A percentile compares a stretch with the other conserved stretches of the same genome.
Evolutionary conservation across 2,888 invertebrate species (phyloP).

Genomic region (Holacanthella duospinosa): DNA sequence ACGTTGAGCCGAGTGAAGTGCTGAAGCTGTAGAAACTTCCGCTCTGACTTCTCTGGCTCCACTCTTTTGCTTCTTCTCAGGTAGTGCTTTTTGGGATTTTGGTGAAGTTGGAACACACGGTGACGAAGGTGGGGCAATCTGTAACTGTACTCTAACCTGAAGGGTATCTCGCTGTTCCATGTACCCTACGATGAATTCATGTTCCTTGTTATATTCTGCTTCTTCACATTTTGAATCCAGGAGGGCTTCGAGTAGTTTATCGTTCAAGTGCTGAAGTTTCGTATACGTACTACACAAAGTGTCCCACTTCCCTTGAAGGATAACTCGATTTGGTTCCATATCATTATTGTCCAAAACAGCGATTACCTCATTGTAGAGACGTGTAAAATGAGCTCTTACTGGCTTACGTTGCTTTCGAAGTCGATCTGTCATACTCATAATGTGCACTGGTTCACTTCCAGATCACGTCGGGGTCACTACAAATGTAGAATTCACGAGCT

Average conservation of each 20-base stretch:
- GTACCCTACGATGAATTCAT: background rate
- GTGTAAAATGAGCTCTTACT: background rate
- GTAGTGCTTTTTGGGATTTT: too few relatives aligned
- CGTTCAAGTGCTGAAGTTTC: background rate
- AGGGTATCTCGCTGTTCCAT: background rate
- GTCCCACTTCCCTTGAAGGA: background rate
- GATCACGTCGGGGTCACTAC: background rate
- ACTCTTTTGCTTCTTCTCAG: too few relatives aligned
- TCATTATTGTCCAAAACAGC: background rate
- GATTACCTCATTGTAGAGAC: background rate
- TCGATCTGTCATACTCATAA: background rate
- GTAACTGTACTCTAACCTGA: background rate
- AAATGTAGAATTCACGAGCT: background rate
- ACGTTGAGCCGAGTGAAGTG: background rate
- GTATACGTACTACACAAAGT: background rate
- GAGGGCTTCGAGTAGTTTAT: background rate
- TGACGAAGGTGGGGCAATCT: background rate
- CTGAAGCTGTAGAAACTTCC: background rate
- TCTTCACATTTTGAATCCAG: background rate
- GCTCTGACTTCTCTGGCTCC: background rate
- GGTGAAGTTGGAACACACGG: background rate
- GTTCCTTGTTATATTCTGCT: background rate
- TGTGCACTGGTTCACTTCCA: background rate
- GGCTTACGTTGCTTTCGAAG: background rate
- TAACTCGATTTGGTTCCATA: background rate